Evolutionary conservation across 2,888 invertebrate genomes (phyloP), one percentile per base, ranked within the genome.

Genomic region (Panopea generosa): DNA sequence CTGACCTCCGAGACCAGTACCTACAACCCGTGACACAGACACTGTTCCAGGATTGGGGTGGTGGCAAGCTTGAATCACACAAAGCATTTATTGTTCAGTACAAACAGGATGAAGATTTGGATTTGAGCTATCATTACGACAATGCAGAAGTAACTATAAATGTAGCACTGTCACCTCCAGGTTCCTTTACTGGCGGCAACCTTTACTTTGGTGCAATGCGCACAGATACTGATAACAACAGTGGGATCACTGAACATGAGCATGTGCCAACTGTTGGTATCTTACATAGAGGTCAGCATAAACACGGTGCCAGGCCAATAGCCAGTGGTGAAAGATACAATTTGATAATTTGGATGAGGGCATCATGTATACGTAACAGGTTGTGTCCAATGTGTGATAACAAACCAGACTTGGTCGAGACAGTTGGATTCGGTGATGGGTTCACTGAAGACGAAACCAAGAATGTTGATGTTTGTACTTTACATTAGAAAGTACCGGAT

Each of bases 81-180:
- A 92, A 92, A 77, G 92, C 92, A 4, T 93, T 93, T 77, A 87
- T 90, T 52, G 93, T 93, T 2, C 85, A 86, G 22, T 93, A 93
- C 84, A 87, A 89, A 49, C 71, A 86, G 2, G 90, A 84, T 2
- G 84, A 90, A 62, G 93, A 93, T 84, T 70, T 78, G 24, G 92
- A 93, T 66, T 87, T 93, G 16, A 84, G 84, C 61, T 90, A 87
- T 81, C 93, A 93, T 84, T 93, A 87, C 85, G 93, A 93, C 85
- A 93, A 93, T 76, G 91, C 93, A 24, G 93, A 93, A 85, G 87
- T 93, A 4, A 93, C 93, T 2, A 63, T 93, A 11, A 93, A 93
- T 84, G 86, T 93, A n/a, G 61, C 77, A 4, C 45, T 81, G 24
- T 90, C 90, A 26, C 84, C 93, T 11, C 89, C 89, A n/a, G 86